Evolutionary conservation across 1,140 invertebrate species (phyloP), one percentile per base, ranked within the genome.

Genomic region (Calephelis nemesis): DNA sequence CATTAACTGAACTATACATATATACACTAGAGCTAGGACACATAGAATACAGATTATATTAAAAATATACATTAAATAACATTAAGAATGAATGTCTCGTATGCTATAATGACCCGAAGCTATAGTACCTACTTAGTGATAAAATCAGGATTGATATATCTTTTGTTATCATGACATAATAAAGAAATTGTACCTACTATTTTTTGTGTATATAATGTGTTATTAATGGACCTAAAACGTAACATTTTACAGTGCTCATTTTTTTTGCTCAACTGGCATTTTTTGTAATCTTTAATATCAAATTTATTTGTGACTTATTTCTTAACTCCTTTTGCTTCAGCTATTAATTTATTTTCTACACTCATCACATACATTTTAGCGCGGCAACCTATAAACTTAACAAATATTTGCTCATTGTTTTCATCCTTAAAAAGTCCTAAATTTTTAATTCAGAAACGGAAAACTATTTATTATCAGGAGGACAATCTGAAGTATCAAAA

Each of bases 261-360:
- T 54, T 70, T 73, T 52, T 73, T 77, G 49, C 74, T 13, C 58
- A 70, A 72, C 39, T 80, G 52, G 71, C 72, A 79, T 39, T 67
- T 39, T 60, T 69, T 75, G 68, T 77, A 81, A 73, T 80, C 71
- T 30, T 72, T 52, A 15, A 78, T 68, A 19, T 47, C 70, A 13
- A 75, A 47, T 50, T 58, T 71, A 62, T 74, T 74, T n/a, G 63
- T 68, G 42, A 42, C 42, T 8, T 42, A 1, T 42, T 42, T 42
- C 5, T 42, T 42, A 5, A 42, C 42, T 42, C 3, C 42, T 42
- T 42, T 42, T 8, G 42, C 42, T 42, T 42, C 7, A 42, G 42
- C 7, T 42, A 12, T 68, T 45, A 64, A 47, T 47, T 60, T 60
- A 62, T 69, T 67, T 54, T 73, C 40, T 45, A 13, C n/a, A 50